Conservation (phyloP, 2,888 invertebrate genomes). For the Pseudeuparius sepicola region DNA sequence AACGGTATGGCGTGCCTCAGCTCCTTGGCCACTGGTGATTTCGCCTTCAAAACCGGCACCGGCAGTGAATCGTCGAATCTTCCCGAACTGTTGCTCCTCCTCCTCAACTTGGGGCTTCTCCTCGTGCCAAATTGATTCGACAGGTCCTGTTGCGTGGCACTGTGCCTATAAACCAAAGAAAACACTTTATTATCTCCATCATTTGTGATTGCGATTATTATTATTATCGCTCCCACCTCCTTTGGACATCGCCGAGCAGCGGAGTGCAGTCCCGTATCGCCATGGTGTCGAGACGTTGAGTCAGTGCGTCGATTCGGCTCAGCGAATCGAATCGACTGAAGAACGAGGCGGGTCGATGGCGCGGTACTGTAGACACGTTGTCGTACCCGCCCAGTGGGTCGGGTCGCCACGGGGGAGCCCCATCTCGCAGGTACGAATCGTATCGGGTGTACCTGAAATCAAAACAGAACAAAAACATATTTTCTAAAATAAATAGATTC, state of each 20-base stretch:
- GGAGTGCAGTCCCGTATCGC: constrained; percentile 34
- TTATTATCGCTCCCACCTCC: no score
- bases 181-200: no score
- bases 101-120: constrained; percentile 42
- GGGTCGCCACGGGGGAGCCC: no score
- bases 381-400: no score
- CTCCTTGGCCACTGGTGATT: constrained; percentile 39
- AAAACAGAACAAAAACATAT: no score
- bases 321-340: constrained; percentile 37
- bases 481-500: no score
- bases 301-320: constrained; percentile 43
- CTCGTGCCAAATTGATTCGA: constrained; percentile 41
- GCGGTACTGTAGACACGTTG: no score
- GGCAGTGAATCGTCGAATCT: constrained; percentile 47
- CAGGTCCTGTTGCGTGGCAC: constrained; percentile 48
- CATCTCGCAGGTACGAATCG: no score
- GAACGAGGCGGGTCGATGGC: no score
- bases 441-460: no score
- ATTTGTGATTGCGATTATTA: no score
- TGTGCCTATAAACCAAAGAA: constrained; percentile 37
- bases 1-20: constrained; percentile 37
- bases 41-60: constrained; percentile 51
- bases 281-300: constrained; percentile 45
- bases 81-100: constrained; percentile 44
- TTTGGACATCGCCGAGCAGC: constrained; percentile 33